phyloP scores from a whole-genome alignment of 2,888 invertebrate species.

The Tinea pellionella region DNA sequence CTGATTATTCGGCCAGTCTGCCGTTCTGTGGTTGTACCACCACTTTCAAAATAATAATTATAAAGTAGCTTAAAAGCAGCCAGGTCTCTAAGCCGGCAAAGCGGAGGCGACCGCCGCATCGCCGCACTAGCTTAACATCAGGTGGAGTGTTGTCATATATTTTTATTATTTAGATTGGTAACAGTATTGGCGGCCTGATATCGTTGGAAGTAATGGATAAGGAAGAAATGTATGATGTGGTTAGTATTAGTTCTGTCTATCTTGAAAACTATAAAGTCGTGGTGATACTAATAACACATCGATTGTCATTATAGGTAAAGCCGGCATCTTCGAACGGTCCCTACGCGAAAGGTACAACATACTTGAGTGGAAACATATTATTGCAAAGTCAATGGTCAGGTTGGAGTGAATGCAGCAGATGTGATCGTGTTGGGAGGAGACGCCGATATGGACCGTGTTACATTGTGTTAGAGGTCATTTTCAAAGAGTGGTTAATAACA shows the following conservation, averaged over 20 bases:
- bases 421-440: constrained; percentile 67
- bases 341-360: constrained; percentile 17
- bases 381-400: constrained; percentile 69
- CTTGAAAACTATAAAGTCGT: too few relatives aligned
- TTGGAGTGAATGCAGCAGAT: constrained; percentile 76
- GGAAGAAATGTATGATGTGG: constrained; percentile 39
- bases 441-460: constrained; percentile 73
- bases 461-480: constrained; percentile 26
- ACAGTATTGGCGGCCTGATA: constrained; percentile 33
- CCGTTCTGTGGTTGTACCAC: too few relatives aligned
- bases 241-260: too few relatives aligned
- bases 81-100: too few relatives aligned
- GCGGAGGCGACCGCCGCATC: too few relatives aligned
- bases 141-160: too few relatives aligned
- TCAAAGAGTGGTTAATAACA: too few relatives aligned
- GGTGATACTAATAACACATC: too few relatives aligned
- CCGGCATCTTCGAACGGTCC: constrained; percentile 27
- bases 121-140: too few relatives aligned
- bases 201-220: constrained; percentile 63
- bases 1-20: too few relatives aligned
- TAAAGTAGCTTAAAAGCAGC: too few relatives aligned
- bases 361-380: constrained; percentile 26
- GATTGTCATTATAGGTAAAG: constrained; percentile 36
- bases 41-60: too few relatives aligned
- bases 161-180: constrained; percentile 41